A percentile compares a stretch with the other conserved stretches of the same genome.
phyloP scores from a whole-genome alignment of 2,113 vertebrate genomes.

The Silurus glanis region DNA sequence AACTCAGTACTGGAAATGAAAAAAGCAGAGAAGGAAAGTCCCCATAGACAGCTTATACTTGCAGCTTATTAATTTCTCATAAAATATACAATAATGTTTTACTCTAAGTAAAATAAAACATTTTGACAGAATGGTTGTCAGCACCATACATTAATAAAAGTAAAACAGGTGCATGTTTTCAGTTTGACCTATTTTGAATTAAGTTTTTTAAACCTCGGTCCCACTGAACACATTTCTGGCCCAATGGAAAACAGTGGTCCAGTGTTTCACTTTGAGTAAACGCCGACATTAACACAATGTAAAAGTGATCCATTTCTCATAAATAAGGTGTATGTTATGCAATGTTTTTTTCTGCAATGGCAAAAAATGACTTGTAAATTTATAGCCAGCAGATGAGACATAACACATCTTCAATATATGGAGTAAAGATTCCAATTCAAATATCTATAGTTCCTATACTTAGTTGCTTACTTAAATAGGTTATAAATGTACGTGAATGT shows the following conservation, averaged over 20 bases:
- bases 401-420: background rate
- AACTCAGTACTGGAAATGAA: slow-evolving; percentile 17
- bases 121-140: background rate
- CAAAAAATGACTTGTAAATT: background rate
- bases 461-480: background rate
- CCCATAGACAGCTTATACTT: background rate
- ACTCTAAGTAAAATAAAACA: slow-evolving; percentile 2
- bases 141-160: background rate
- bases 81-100: background rate
- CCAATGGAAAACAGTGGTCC: no score
- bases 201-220: background rate
- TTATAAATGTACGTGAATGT: background rate
- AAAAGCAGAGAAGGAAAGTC: slow-evolving; percentile 27
- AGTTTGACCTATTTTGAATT: background rate
- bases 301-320: background rate
- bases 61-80: background rate
- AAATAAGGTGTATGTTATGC: background rate
- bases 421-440: background rate
- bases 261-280: background rate
- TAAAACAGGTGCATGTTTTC: background rate
- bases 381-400: background rate
- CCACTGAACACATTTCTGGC: background rate
- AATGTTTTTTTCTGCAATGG: background rate
- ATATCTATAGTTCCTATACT: background rate
- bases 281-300: background rate